Conservation (phyloP, 2,888 invertebrate species). For the Oligia strigilis region DNA sequence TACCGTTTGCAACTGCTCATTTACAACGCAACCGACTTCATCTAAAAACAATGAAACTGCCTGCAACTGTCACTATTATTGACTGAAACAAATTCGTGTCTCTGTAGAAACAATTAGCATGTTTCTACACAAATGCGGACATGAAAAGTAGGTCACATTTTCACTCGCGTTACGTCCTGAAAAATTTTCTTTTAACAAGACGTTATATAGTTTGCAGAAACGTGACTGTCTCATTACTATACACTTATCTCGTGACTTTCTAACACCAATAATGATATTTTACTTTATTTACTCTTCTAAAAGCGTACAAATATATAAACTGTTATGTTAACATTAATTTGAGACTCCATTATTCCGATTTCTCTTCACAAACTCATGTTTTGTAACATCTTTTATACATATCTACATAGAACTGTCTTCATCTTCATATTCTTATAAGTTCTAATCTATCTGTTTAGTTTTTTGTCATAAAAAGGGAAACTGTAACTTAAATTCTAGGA, state of each 20-base stretch:
- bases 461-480: conserved; percentile 31
- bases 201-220: conserved; percentile 37
- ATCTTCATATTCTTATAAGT: not conserved
- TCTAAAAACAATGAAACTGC: conserved; percentile 10
- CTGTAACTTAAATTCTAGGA: conserved; percentile 10
- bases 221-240: conserved; percentile 60
- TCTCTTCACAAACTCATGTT: conserved; percentile 35
- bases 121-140: conserved; percentile 40
- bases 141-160: conserved; percentile 42
- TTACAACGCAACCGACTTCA: conserved; percentile 2
- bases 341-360: conserved; percentile 46
- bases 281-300: conserved; percentile 27
- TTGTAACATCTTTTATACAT: conserved; percentile 25
- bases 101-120: conserved; percentile 46
- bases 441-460: conserved; percentile 2
- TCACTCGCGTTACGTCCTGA: conserved; percentile 31
- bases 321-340: conserved; percentile 51
- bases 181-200: conserved; percentile 20
- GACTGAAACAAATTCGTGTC: conserved; percentile 4
- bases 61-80: conserved; percentile 19
- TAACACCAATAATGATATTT: conserved; percentile 49
- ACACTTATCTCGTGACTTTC: conserved; percentile 58
- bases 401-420: conserved; percentile 6
- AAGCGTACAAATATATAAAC: conserved; percentile 47
- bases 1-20: not conserved